Evolutionary conservation across 1,140 invertebrate species (phyloP).

Genomic region (Heliothis subflexa): DNA sequence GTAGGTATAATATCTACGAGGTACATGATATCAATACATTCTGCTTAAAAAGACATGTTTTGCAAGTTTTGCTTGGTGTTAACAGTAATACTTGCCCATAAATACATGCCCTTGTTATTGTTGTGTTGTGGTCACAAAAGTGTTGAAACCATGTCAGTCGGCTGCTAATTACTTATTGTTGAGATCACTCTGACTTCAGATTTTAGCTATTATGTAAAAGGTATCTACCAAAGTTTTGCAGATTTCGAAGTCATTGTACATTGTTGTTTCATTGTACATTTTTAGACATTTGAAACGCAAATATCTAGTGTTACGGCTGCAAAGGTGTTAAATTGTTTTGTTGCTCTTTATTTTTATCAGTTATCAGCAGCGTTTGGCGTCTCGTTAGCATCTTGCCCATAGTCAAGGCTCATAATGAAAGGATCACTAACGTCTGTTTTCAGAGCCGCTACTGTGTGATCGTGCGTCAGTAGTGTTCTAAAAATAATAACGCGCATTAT

Average conservation of each 20-base stretch:
- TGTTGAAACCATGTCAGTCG: too few relatives aligned
- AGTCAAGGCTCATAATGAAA: constrained; percentile 69
- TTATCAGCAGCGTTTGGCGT: constrained; percentile 56
- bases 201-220: too few relatives aligned
- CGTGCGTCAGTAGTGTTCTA: constrained; percentile 72
- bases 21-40: too few relatives aligned
- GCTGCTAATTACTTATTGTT: too few relatives aligned
- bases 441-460: constrained; percentile 59
- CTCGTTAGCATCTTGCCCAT: constrained; percentile 57
- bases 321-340: constrained; percentile 57
- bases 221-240: neutral
- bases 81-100: too few relatives aligned
- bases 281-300: constrained; percentile 1
- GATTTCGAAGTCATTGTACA: too few relatives aligned
- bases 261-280: constrained; percentile 9
- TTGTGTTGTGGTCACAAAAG: too few relatives aligned
- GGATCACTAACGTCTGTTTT: constrained; percentile 69
- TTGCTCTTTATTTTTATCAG: constrained; percentile 64
- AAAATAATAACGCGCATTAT: constrained; percentile 66
- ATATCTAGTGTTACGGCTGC: constrained; percentile 27
- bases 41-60: too few relatives aligned
- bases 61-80: too few relatives aligned
- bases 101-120: too few relatives aligned
- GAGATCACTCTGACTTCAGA: too few relatives aligned
- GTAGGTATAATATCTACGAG: too few relatives aligned